These are phyloP conservation scores for Oophaga sylvatica DNA, from an alignment of 2,797 vertebrate species.

Conservation along the genomic window DNA sequence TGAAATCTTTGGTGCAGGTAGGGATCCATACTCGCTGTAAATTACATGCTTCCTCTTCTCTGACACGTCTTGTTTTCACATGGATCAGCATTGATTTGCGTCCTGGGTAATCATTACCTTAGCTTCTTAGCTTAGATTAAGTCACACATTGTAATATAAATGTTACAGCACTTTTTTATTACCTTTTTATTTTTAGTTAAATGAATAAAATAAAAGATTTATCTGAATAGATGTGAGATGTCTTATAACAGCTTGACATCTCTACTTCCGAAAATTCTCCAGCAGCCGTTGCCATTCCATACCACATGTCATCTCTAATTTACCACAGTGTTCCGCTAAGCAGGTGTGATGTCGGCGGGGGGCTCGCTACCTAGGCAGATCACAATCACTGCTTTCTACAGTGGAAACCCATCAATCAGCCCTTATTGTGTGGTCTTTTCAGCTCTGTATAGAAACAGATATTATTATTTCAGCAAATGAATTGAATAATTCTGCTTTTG, in stretches of 20 bases:
- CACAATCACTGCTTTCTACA: not conserved
- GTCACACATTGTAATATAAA: not conserved
- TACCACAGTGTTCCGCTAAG: not conserved
- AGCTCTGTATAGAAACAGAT: not conserved
- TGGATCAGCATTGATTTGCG: not conserved
- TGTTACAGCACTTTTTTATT: not conserved
- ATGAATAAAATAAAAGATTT: not conserved
- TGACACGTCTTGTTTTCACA: not conserved
- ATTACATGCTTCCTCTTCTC: not conserved
- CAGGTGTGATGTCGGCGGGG: slow-evolving; percentile 9
- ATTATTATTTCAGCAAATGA: slow-evolving; percentile 25
- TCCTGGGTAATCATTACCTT: not conserved
- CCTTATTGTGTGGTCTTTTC: not conserved
- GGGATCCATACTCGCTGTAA: not conserved
- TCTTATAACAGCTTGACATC: slow-evolving; percentile 15
- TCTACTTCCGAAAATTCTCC: not conserved
- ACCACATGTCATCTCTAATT: slow-evolving; percentile 15
- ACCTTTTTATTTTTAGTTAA: not conserved
- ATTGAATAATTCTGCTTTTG: slow-evolving; percentile 27
- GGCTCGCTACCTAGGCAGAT: not conserved
- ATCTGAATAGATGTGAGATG: not conserved
- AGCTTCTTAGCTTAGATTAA: not conserved
- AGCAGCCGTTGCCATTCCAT: not conserved
- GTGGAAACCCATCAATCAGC: slow-evolving; percentile 1
- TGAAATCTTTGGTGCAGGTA: not conserved